Conservation (phyloP, 2,888 invertebrate species). For the Imbricaverruca yamaguchii region DNA sequence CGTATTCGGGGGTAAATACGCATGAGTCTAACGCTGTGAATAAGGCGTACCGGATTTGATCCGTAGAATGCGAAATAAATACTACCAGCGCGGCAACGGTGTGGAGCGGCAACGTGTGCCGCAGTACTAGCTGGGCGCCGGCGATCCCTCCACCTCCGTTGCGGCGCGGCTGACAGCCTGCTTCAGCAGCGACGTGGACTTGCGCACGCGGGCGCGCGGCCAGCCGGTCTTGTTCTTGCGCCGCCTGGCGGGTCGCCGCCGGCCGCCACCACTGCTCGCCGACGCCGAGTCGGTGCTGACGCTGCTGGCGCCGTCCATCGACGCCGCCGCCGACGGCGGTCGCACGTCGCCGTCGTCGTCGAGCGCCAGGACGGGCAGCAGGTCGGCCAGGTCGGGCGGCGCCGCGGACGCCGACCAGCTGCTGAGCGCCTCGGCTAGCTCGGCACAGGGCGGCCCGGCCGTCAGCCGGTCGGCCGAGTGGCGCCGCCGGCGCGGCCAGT, state of each 20-base stretch:
- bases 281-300: slow-evolving; percentile 4
- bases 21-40: neutral
- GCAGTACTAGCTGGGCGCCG: neutral
- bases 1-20: too few relatives aligned
- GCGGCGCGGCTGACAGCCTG: neutral
- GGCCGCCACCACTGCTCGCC: neutral
- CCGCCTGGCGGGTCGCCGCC: neutral
- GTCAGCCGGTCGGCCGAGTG: neutral
- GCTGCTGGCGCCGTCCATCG: neutral
- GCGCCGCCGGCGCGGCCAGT: neutral
- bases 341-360: neutral
- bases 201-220: slow-evolving; percentile 7
- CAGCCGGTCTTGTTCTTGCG: slow-evolving; percentile 12
- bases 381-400: neutral
- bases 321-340: neutral
- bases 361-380: neutral
- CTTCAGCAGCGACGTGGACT: neutral
- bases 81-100: neutral
- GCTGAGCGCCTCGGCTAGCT: neutral
- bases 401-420: neutral
- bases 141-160: neutral
- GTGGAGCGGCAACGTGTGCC: too few relatives aligned
- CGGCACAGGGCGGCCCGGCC: neutral
- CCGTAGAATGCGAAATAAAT: neutral
- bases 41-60: slow-evolving; percentile 5